phyloP scores from a whole-genome alignment of 2,888 invertebrate species.

The Ypsolopha sequella region DNA sequence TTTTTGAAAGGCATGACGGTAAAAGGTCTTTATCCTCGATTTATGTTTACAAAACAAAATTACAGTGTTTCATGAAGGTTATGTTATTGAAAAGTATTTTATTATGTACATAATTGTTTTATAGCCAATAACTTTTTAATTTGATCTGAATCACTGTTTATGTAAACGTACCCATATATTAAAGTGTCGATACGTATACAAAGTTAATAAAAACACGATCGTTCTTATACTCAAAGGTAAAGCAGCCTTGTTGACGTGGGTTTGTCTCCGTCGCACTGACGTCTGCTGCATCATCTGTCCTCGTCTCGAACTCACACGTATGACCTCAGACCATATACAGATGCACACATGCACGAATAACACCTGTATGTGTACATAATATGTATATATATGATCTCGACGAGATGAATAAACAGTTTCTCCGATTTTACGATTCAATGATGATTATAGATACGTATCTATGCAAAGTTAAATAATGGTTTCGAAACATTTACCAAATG shows the following conservation, averaged over 20 bases:
- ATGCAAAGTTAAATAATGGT: conserved; percentile 58
- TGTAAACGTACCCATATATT: conserved; percentile 49
- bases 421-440: conserved; percentile 65
- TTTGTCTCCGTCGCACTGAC: conserved; percentile 42
- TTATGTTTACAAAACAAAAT: no score
- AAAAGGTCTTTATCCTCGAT: no score
- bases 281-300: conserved; percentile 31
- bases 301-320: conserved; percentile 41
- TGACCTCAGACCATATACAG: conserved; percentile 15
- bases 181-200: conserved; percentile 59
- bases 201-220: conserved; percentile 65
- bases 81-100: neutral
- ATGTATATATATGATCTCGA: conserved; percentile 32
- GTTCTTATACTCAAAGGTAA: conserved; percentile 62
- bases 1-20: no score
- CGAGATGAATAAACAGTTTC: conserved; percentile 67
- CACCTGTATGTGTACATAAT: conserved; percentile 20
- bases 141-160: conserved; percentile 35
- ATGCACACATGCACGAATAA: conserved; percentile 14
- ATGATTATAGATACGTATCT: conserved; percentile 53
- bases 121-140: conserved; percentile 1
- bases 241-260: conserved; percentile 59
- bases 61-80: neutral
- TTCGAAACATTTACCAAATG: conserved; percentile 34
- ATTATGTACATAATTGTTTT: conserved; percentile 3